Conservation (phyloP, 2,888 invertebrate genomes). For the Nephrotoma guestfalica region DNA sequence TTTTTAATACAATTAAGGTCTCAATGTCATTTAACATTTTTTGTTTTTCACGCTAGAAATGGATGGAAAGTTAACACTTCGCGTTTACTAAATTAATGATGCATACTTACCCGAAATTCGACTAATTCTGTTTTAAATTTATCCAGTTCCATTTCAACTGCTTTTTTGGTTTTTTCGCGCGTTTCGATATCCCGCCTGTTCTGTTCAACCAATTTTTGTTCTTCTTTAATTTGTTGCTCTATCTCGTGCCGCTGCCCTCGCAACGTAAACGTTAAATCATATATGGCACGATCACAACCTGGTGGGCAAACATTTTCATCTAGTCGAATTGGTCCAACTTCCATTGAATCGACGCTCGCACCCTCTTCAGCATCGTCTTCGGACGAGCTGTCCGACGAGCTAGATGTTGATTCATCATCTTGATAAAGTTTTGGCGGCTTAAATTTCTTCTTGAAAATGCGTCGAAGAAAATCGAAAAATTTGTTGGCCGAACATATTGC, state of each 20-base stretch:
- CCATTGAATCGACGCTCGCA: constrained; percentile 45
- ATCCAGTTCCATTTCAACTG: constrained; percentile 39
- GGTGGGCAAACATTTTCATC: constrained; percentile 59
- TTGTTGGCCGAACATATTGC: constrained; percentile 50
- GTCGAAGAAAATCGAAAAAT: constrained; percentile 60
- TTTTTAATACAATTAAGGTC: constrained; percentile 48
- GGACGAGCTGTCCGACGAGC: constrained; percentile 28
- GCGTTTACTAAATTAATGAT: neutral
- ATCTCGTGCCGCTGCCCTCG: constrained; percentile 39
- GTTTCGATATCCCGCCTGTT: constrained; percentile 44
- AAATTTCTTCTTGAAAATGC: constrained; percentile 73
- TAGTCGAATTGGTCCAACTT: constrained; percentile 48
- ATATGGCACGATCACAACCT: constrained; percentile 53
- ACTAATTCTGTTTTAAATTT: constrained; percentile 43
- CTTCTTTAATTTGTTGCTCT: constrained; percentile 45
- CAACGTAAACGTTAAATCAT: constrained; percentile 47
- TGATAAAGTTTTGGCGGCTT: constrained; percentile 46
- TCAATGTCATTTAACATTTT: constrained; percentile 62
- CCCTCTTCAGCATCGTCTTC: constrained; percentile 43
- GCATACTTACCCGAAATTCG: constrained; percentile 42
- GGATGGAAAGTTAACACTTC: too few species aligned
- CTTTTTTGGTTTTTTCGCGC: constrained; percentile 40
- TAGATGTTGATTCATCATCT: constrained; percentile 27
- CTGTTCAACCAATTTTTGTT: constrained; percentile 39
- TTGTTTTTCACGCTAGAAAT: constrained; percentile 53